These are phyloP conservation scores for Gambusia yucatana DNA, from an alignment of 2,797 vertebrate genomes.

Conservation along the genomic window DNA sequence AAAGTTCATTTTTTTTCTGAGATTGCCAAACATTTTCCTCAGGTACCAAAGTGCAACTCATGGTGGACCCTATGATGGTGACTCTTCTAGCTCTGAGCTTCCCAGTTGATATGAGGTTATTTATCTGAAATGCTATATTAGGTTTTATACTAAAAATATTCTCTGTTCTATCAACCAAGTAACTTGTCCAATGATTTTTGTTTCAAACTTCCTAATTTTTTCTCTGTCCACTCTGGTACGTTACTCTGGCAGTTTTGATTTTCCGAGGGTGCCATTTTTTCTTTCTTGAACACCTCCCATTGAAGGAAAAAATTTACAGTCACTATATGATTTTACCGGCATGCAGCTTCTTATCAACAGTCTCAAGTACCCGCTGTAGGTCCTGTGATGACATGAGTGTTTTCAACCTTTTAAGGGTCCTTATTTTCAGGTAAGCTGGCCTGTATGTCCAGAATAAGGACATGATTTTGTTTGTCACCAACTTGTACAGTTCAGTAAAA, in stretches of 20 bases:
- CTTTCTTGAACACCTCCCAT: background rate
- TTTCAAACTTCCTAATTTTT: background rate
- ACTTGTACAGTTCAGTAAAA: background rate
- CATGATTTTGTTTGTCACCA: background rate
- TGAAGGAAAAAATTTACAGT: background rate
- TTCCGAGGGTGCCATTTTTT: background rate
- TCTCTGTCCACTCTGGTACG: background rate
- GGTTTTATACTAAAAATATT: background rate
- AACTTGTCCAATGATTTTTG: background rate
- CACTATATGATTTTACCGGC: background rate
- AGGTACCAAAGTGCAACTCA: background rate
- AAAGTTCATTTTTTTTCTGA: background rate
- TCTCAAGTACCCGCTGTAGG: background rate
- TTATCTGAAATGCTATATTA: background rate
- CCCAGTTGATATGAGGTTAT: background rate
- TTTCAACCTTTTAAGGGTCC: background rate
- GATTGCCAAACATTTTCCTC: background rate
- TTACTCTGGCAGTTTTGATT: background rate
- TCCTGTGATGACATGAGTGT: no score
- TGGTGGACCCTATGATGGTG: background rate
- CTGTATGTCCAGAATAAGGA: background rate
- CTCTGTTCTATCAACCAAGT: background rate
- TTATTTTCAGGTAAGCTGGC: background rate
- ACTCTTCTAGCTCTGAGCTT: background rate
- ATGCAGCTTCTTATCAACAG: background rate